Evolutionary conservation across 2,797 vertebrate species (phyloP), one percentile per base, ranked within the genome.

Genomic region (Argyrosomus regius): DNA sequence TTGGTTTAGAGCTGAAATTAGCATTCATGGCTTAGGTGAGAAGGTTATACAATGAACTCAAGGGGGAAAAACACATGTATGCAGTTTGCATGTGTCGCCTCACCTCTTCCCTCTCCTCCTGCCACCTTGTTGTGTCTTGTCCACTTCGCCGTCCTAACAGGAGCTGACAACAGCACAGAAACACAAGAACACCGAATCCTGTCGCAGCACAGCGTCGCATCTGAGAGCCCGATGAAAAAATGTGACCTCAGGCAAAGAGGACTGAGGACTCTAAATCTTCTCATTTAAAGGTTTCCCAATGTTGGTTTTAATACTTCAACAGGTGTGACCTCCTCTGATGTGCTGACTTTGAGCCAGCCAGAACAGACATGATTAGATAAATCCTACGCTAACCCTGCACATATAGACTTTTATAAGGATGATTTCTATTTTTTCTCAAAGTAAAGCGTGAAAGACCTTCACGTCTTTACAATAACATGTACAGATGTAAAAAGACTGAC

Each of bases 211-310:
- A 24, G 16, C 22, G 28, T 72, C 73, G 53, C 48, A 13, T 63
- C 45, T 9, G 49, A 75, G 48, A 72, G 43, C 5, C 72, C 35
- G 63, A 82, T 66, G 17, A 6, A 35, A 57, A 80, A 53, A 16
- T 24, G 35, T n/a, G 60, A 24, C 26, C 11, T 63, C 52, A 24
- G 77, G 61, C 45, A 2, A 24, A 62, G 35, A 8, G n/a, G n/a
- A 45, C 8, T 0, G 20, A 28, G 54, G 41, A 39, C 2, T 9
- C 35, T 9, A 9, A 9, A 9, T 9, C 35, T 39, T 39, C 35
- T 7, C 35, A 39, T 39, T 39, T 39, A 39, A 17, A 66, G 35
- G 5, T 13, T 26, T 39, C 53, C 16, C 6, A 26, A 2, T 7
- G n/a, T 13, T 64, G n/a, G 5, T 31, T 48, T 58, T 31, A 31